These are phyloP conservation scores for Yponomeuta evonymella DNA, from an alignment of 2,888 invertebrate genomes.

Conservation along the genomic window DNA sequence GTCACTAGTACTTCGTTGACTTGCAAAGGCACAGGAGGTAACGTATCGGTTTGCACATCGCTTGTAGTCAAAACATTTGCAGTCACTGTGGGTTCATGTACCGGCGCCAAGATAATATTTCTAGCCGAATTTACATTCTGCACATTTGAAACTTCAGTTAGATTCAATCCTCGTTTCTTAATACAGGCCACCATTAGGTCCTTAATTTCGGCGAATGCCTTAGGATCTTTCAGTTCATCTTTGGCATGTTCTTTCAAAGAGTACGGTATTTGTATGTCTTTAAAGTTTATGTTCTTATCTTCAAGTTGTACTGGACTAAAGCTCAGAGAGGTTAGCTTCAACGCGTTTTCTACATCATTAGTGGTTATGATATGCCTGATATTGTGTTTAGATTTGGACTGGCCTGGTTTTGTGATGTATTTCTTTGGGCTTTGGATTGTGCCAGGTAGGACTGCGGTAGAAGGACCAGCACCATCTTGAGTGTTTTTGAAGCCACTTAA, in stretches of 20 bases:
- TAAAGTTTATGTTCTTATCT: conserved; percentile 35
- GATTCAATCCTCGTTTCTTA: conserved; percentile 26
- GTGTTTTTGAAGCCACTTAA: neutral
- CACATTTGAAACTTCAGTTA: neutral
- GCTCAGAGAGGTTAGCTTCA: conserved; percentile 49
- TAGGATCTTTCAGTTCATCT: conserved; percentile 29
- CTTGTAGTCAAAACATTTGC: conserved; percentile 17
- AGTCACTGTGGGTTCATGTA: neutral
- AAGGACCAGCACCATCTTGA: conserved; percentile 57
- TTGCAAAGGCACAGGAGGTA: conserved; percentile 21
- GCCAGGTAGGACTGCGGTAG: conserved; percentile 52
- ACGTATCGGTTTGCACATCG: conserved; percentile 31
- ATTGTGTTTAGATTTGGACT: conserved; percentile 66
- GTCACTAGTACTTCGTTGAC: conserved; percentile 48
- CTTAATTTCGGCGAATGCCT: conserved; percentile 50
- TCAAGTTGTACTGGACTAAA: conserved; percentile 35
- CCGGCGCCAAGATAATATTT: neutral
- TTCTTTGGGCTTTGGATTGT: conserved; percentile 36
- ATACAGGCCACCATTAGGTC: conserved; percentile 63
- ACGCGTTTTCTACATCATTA: conserved; percentile 54
- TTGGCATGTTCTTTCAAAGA: conserved; percentile 28
- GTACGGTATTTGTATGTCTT: conserved; percentile 44
- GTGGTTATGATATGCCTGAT: conserved; percentile 55
- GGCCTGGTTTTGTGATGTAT: conserved; percentile 36
- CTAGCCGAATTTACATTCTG: neutral